Evolutionary conservation across 2,888 invertebrate genomes (phyloP), one percentile per base, ranked within the genome.

Genomic region (Drosophila pullipes): DNA sequence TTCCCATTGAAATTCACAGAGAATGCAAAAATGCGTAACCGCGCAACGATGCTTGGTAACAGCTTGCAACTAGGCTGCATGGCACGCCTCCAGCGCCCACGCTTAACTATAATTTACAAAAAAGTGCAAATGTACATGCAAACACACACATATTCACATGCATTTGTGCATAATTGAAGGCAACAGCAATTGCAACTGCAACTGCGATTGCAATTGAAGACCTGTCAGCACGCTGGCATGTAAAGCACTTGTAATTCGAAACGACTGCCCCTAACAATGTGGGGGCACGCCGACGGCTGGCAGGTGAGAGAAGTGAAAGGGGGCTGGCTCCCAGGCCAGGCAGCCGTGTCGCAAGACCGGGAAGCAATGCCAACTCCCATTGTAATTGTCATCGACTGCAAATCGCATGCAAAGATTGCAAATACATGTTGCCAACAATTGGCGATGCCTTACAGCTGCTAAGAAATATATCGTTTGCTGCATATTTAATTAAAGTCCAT

Each of bases 171-270:
- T 49, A 72, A 71, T 70, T 70, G 70, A 61, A 70, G 50, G 54
- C 74, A 52, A 57, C 59, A 59, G 73, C 81, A 66, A 69, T 52
- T 65, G 74, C 70, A 35, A 79, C 28, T 62, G 60, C 68, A 28
- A 79, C n/a, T 62, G 54, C 65, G 37, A 59, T n/a, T 74, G 53
- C 77, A 81, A 89, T 82, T 89, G 82, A 82, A 80, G 76, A 79
- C 37, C 78, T 80, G 89, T 74, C 88, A 66, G 68, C 39, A 41
- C 55, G 66, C 53, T 82, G 74, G 65, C 88, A 88, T 78, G 88
- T 72, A 84, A 87, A 87, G 82, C 87, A 82, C 81, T 75, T 82
- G 85, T 85, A 85, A 85, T 87, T 72, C 78, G 90, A 89, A 74
- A 68, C 76, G 90, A 65, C 69, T 81, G 65, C 69, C 52, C 11